Percentiles rank a stretch among this genome's conserved stretches.
These are phyloP conservation scores for Bathynomus jamesi DNA, from an alignment of 1,140 invertebrate species.

Conservation along the genomic window DNA sequence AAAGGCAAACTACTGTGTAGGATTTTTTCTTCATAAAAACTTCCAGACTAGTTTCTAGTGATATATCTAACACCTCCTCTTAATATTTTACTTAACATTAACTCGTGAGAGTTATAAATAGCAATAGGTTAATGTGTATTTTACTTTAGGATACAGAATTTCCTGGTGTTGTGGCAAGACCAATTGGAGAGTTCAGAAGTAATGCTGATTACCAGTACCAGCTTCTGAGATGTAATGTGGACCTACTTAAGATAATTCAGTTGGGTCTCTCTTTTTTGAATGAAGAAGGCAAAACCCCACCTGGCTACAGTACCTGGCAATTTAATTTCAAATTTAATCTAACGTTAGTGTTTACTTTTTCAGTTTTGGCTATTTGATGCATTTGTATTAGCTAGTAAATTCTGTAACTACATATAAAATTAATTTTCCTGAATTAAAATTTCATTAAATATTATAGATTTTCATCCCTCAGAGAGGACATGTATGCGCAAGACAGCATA, in stretches of 20 bases:
- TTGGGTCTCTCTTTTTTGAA: constrained; percentile 51
- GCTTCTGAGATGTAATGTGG: constrained; percentile 53
- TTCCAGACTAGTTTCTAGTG: too few species aligned
- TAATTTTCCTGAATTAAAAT: neutral
- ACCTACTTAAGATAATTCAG: constrained; percentile 56
- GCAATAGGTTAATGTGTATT: neutral
- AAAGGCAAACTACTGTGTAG: too few species aligned
- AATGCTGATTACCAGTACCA: constrained; percentile 54
- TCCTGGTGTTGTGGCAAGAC: constrained; percentile 93
- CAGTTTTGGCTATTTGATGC: too few species aligned
- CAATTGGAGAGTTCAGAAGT: constrained; percentile 66
- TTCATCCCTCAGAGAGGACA: constrained; percentile 46
- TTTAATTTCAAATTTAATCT: constrained; percentile 55
- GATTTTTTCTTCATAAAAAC: too few species aligned
- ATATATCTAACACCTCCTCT: too few species aligned
- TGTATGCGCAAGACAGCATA: constrained; percentile 57
- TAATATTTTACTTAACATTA: too few species aligned
- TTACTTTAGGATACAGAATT: constrained; percentile 82
- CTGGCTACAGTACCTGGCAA: constrained; percentile 50
- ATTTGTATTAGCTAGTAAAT: too few species aligned
- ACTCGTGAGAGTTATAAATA: constrained; percentile 3
- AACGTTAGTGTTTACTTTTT: constrained; percentile 40
- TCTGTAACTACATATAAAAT: too few species aligned
- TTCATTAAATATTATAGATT: neutral
- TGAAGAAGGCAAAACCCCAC: constrained; percentile 45